phyloP scores from a whole-genome alignment of 2,888 invertebrate species.

The Arctia plantaginis region DNA sequence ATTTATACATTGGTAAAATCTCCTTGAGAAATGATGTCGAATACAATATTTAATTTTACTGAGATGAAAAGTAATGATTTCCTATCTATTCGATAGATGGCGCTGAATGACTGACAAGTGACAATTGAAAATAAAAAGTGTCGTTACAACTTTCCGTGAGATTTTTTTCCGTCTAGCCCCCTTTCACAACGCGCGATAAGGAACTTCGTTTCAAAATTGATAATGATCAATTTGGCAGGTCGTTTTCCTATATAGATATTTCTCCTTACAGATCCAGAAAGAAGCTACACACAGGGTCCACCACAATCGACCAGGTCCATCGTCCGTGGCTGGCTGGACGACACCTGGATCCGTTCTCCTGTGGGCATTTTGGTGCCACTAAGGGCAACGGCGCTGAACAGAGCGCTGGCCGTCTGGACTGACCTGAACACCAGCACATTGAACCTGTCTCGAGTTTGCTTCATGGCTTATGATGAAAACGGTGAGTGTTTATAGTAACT shows the following conservation, averaged over 20 bases:
- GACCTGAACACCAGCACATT: slow-evolving; percentile 70
- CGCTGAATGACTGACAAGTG: too few relatives aligned
- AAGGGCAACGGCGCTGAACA: slow-evolving; percentile 70
- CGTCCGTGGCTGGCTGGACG: slow-evolving; percentile 77
- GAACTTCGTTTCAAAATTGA: neutral
- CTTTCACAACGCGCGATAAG: too few relatives aligned
- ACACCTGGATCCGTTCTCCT: slow-evolving; percentile 79
- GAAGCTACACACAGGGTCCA: slow-evolving; percentile 41
- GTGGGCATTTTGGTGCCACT: slow-evolving; percentile 80
- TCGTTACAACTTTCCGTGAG: too few relatives aligned
- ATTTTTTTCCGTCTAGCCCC: too few relatives aligned
- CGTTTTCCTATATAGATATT: too few relatives aligned
- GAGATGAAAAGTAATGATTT: too few relatives aligned
- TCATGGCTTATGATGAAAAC: slow-evolving; percentile 81
- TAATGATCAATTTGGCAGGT: neutral
- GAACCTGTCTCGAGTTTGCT: slow-evolving; percentile 74
- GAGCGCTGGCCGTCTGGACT: slow-evolving; percentile 78
- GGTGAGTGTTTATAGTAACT: slow-evolving; percentile 57
- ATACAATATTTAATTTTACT: too few relatives aligned
- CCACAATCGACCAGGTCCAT: slow-evolving; percentile 64
- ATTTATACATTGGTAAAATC: too few relatives aligned
- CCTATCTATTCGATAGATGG: too few relatives aligned
- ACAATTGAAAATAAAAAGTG: too few relatives aligned
- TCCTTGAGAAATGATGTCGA: too few relatives aligned
- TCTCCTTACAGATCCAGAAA: slow-evolving; percentile 47